Conservation (phyloP, 1,140 invertebrate species). For the Sinonovacula constricta region DNA sequence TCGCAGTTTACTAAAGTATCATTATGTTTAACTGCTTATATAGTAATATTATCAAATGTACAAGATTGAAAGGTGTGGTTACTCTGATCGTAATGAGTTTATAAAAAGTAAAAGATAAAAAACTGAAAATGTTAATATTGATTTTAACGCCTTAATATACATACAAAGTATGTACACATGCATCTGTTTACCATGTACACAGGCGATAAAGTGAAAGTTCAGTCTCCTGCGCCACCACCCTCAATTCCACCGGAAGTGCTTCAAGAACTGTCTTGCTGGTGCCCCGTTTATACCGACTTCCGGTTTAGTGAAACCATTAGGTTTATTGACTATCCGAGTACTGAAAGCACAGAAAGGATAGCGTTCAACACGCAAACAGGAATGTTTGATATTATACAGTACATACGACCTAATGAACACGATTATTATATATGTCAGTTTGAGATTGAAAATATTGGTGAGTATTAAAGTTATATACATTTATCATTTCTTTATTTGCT, state of each 20-base stretch:
- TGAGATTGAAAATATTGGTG: too few species aligned
- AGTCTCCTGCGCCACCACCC: not conserved
- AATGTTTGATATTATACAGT: too few species aligned
- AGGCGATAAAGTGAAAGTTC: not conserved
- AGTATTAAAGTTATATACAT: too few species aligned
- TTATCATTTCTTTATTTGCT: too few species aligned
- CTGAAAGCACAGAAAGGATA: too few species aligned
- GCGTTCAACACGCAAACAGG: too few species aligned
- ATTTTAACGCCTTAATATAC: not conserved
- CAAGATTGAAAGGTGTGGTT: not conserved
- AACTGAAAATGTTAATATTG: not conserved
- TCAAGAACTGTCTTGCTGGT: not conserved
- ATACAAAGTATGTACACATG: not conserved
- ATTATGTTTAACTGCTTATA: not conserved
- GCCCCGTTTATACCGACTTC: not conserved
- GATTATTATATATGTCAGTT: too few species aligned
- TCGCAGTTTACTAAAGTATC: not conserved
- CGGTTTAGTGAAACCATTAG: not conserved
- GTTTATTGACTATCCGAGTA: not conserved
- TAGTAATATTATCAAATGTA: not conserved
- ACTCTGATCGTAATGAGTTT: not conserved
- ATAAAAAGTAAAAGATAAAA: not conserved
- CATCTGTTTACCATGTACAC: not conserved
- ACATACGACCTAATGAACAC: too few species aligned
- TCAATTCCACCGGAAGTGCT: not conserved